Percentiles rank a stretch among this genome's conserved stretches.
Evolutionary conservation across 2,888 invertebrate species (phyloP).

Genomic region (Euplagia quadripunctaria): DNA sequence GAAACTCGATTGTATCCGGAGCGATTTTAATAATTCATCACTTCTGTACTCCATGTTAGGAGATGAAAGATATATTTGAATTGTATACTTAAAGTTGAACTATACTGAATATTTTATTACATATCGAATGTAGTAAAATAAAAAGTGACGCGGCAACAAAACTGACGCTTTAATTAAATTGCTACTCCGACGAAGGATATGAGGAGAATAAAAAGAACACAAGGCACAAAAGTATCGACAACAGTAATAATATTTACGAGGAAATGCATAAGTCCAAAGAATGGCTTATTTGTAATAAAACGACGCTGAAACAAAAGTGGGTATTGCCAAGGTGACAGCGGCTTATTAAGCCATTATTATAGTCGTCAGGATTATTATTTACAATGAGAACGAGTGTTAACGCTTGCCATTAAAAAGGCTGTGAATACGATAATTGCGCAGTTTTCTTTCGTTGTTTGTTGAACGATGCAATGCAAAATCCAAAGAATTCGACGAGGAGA

Average conservation of each 20-base stretch:
- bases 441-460: not conserved
- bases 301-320: slow-evolving; percentile 40
- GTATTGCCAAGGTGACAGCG: slow-evolving; percentile 31
- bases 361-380: slow-evolving; percentile 1
- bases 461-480: not conserved
- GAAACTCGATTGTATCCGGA: slow-evolving; percentile 82
- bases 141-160: slow-evolving; percentile 11
- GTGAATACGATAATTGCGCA: not conserved
- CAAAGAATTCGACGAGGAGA: too few species aligned
- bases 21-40: slow-evolving; percentile 86
- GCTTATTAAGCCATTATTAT: slow-evolving; percentile 16
- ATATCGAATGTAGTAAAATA: slow-evolving; percentile 20
- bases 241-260: slow-evolving; percentile 48
- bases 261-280: slow-evolving; percentile 45
- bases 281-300: slow-evolving; percentile 40
- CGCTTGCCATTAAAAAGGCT: not conserved
- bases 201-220: slow-evolving; percentile 25
- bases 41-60: slow-evolving; percentile 65
- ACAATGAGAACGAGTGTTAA: not conserved
- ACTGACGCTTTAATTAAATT: slow-evolving; percentile 31
- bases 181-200: slow-evolving; percentile 23
- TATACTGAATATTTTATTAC: slow-evolving; percentile 38
- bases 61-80: slow-evolving; percentile 67
- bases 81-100: slow-evolving; percentile 33
- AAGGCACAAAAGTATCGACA: slow-evolving; percentile 29